Conservation (phyloP, 2,113 vertebrate genomes). For the Elachura formosa region DNA sequence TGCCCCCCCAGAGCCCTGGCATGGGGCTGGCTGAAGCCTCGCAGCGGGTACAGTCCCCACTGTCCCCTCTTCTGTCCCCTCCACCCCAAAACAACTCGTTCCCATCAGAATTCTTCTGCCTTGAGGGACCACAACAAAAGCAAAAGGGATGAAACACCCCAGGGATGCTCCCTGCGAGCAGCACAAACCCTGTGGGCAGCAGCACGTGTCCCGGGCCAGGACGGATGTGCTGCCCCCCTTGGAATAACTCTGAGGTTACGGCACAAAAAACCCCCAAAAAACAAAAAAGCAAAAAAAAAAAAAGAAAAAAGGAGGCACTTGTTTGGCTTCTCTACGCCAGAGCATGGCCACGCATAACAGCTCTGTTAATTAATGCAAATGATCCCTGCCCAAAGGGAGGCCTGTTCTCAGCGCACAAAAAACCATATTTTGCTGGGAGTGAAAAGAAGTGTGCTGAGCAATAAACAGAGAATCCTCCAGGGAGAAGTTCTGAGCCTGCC, state of each 20-base stretch:
- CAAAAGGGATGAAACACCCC: not conserved
- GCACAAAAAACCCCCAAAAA: not conserved
- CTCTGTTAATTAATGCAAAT: constrained; percentile 63
- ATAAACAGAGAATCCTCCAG: not conserved
- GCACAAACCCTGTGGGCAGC: constrained; percentile 27
- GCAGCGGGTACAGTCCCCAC: not conserved
- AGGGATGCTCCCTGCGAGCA: not conserved
- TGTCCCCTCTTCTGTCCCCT: too few relatives aligned
- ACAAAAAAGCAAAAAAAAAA: not conserved
- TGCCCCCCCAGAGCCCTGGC: not conserved
- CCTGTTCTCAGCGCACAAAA: constrained; percentile 17
- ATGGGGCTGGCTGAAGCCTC: not conserved
- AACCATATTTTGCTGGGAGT: not conserved
- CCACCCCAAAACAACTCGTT: accelerated
- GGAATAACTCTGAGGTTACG: constrained; percentile 5
- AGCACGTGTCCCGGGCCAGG: not conserved
- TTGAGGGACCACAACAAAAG: accelerated
- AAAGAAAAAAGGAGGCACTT: not conserved
- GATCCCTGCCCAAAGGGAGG: constrained; percentile 57
- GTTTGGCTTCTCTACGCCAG: constrained; percentile 39
- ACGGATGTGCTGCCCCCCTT: not conserved
- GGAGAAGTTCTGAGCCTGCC: not conserved
- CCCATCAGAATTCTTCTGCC: not conserved
- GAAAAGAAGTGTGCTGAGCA: not conserved
- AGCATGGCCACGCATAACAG: constrained; percentile 32